Base-by-base conservation (phyloP, 2,113 vertebrate species). In the Nansenia antarctica region DNA sequence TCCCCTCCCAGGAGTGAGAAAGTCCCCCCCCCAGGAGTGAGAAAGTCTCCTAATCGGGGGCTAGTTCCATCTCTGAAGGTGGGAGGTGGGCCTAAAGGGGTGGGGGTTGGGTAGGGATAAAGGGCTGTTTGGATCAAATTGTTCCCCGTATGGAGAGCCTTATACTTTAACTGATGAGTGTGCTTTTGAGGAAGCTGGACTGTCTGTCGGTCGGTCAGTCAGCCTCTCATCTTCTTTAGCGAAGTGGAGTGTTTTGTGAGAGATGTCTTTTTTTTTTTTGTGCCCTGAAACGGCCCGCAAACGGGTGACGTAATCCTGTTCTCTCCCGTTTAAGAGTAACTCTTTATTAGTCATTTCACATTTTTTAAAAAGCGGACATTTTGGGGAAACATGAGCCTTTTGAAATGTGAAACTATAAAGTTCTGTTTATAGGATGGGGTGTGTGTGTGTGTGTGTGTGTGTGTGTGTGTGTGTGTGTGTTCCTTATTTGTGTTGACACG, bases 361-460 rank as follows among this genome's bases (percentile, higher is more conserved):
- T 58, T 66, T 55, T 34, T 55, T 3, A 55, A 45, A 31, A 58
- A 39, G 53, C 22, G 18, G 32, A 37, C 31, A 7, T 9, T 20
- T 18, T 26, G 35, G 27, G 29, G 52, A n/a, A 15, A 45, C 37
- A 12, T 2, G 37, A 68, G 35, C 34, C 7, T 24, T 15, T 27
- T 60, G 29, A 24, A 32, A 60, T 47, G 37, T 31, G 55, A 26
- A 60, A 69, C 37, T 31, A 39, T 29, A 30, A 60, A 31, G 59
- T 14, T 62, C 24, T 70, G 68, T 70, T 62, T 53, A 14, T 70
- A 53, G 55, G 31, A 42, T 34, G 26, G 57, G 30, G 39, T 62
- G 39, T 52, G 53, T 29, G 12, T 11, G 24, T 27, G 9, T 42
- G 11, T 14, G 39, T 42, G n/a, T n/a, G n/a, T n/a, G n/a, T n/a